Percentiles rank a stretch among this genome's conserved stretches.
phyloP scores from a whole-genome alignment of 2,113 vertebrate species.

The Oreotragus oreotragus region DNA sequence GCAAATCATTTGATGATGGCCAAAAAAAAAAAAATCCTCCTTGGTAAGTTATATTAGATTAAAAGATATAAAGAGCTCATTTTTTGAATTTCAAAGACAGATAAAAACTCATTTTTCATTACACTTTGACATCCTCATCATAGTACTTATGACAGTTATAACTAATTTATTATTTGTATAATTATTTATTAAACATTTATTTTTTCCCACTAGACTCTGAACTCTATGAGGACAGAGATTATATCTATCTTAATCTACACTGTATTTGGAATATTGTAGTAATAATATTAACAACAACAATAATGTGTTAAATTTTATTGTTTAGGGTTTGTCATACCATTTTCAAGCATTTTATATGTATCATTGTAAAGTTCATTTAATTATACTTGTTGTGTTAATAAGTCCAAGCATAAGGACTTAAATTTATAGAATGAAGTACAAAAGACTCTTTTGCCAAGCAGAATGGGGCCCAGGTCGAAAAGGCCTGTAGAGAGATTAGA shows the following conservation, averaged over 20 bases:
- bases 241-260: background rate
- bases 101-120: constrained; percentile 11
- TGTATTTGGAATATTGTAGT: background rate
- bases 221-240: background rate
- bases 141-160: background rate
- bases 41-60: background rate
- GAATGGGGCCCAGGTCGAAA: background rate
- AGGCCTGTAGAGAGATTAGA: background rate
- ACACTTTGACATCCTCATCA: background rate
- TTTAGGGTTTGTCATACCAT: background rate
- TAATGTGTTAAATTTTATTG: background rate
- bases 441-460: background rate
- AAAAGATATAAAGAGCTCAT: background rate
- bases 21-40: background rate
- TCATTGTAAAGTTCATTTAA: background rate
- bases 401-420: background rate
- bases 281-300: background rate
- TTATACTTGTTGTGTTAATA: background rate
- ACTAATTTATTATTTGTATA: background rate
- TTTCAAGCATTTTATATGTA: background rate
- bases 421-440: background rate
- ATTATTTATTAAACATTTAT: background rate
- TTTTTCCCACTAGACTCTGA: background rate
- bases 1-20: background rate
- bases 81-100: background rate